These are phyloP conservation scores for Neomicropteryx cornuta DNA, from an alignment of 1,140 invertebrate species.

Conservation along the genomic window DNA sequence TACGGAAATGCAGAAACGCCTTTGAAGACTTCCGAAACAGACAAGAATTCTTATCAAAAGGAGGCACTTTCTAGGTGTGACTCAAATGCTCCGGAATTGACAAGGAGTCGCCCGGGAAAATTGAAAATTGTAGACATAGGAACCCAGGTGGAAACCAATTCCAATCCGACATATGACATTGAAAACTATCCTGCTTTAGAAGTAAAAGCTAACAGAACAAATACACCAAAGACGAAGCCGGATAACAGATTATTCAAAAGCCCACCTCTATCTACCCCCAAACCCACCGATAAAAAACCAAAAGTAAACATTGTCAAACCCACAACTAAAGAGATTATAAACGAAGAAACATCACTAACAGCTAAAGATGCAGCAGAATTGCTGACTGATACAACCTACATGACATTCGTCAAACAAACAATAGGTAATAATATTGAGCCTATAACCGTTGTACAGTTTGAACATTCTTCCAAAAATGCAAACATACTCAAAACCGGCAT, in stretches of 20 bases:
- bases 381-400: no score
- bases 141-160: constrained; percentile 6
- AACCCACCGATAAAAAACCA: not conserved
- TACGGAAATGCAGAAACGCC: constrained; percentile 22
- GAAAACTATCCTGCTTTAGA: constrained; percentile 23
- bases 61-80: not conserved
- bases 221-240: not conserved
- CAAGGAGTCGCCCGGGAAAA: constrained; percentile 4
- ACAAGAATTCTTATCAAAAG: not conserved
- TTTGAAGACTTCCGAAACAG: constrained; percentile 1
- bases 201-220: constrained; percentile 5
- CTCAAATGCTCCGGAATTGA: not conserved
- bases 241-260: no score
- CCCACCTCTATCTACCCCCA: not conserved
- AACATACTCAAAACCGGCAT: no score
- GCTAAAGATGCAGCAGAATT: constrained; percentile 1
- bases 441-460: no score
- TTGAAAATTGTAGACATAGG: constrained; percentile 6
- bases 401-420: no score
- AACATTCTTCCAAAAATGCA: no score
- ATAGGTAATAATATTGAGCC: no score
- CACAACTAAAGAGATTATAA: no score
- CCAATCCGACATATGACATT: constrained; percentile 10
- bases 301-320: not conserved
- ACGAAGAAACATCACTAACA: constrained; percentile 1